Evolutionary conservation across 2,797 vertebrate genomes (phyloP).

Genomic region (Heliangelus exortis): DNA sequence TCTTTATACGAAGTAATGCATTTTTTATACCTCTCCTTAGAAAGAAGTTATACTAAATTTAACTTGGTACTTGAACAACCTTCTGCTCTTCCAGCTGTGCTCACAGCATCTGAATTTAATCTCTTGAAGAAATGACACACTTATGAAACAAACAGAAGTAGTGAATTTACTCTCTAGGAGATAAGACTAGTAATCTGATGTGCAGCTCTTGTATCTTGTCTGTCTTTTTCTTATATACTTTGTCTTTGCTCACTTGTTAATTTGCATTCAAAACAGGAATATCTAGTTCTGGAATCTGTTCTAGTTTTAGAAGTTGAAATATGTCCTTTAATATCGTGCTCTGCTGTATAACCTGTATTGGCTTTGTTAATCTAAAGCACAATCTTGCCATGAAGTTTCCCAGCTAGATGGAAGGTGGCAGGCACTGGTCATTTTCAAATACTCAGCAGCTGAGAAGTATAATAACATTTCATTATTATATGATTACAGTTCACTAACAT

Average conservation of each 20-base stretch:
- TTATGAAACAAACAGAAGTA: background rate
- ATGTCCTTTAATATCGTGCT: background rate
- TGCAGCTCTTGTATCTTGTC: background rate
- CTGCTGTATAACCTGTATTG: background rate
- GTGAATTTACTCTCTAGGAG: background rate
- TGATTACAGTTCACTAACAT: background rate
- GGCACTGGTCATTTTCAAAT: background rate
- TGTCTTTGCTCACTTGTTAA: background rate
- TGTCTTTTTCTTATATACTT: background rate
- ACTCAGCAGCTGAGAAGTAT: background rate
- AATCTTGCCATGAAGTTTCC: background rate
- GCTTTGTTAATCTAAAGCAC: background rate
- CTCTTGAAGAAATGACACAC: background rate
- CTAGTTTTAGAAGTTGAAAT: background rate
- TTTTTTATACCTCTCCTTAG: background rate
- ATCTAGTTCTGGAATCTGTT: background rate
- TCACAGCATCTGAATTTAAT: background rate
- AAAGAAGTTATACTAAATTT: background rate
- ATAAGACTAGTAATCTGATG: background rate
- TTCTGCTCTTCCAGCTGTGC: background rate
- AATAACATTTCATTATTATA: background rate
- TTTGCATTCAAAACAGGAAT: background rate
- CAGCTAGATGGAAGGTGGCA: background rate
- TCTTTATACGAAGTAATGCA: background rate
- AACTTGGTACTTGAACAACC: background rate